Base-by-base conservation (phyloP, 92 coral and sea anemone species). In the Porites divaricata region DNA sequence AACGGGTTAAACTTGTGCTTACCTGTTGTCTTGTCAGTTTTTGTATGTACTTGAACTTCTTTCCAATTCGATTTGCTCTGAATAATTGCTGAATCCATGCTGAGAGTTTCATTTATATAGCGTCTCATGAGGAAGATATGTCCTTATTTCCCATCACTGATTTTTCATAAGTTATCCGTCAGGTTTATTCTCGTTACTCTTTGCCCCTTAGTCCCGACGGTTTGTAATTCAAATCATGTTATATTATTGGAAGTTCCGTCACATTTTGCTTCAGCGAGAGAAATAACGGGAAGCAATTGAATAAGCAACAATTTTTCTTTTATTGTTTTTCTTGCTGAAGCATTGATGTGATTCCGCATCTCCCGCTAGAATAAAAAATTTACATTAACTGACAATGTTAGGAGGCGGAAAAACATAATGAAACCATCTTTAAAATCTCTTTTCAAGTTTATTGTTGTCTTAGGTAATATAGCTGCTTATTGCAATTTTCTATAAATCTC, bases 181-280 rank as follows among this genome's bases (percentile, higher is more conserved):
- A 63, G 57, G 41, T 20, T 8, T 63, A 63, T 41, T 77, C 70
- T 58, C 67, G 79, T 75, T 9, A 56, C 17, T 57, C 52, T 13
- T 75, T 50, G 35, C 56, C 79, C 49, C 61, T 50, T 14, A 23
- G 52, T 28, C 2, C 35, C 45, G 45, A 35, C 6, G 16, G 62
- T 12, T 15, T 14, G 28, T 50, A 9, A 15, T 8, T 61, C 69
- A 59, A 76, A 45, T 76, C 80, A 78, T 78, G 52, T 64, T 64
- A 22, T 63, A 78, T 78, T 64, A 58, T 63, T 54, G 72, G 72
- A 66, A 78, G n/a, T 13, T 50, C 65, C 45, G 45, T 78, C 49
- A 78, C 13, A 13, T 50, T 28, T 63, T 78, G 72, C 73, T 50
- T 49, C 49, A 11, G 62, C 17, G 11, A 35, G 45, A 35, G 45